Evolutionary conservation across 2,797 vertebrate species (phyloP).

Genomic region (Rhyacichthys aspro): DNA sequence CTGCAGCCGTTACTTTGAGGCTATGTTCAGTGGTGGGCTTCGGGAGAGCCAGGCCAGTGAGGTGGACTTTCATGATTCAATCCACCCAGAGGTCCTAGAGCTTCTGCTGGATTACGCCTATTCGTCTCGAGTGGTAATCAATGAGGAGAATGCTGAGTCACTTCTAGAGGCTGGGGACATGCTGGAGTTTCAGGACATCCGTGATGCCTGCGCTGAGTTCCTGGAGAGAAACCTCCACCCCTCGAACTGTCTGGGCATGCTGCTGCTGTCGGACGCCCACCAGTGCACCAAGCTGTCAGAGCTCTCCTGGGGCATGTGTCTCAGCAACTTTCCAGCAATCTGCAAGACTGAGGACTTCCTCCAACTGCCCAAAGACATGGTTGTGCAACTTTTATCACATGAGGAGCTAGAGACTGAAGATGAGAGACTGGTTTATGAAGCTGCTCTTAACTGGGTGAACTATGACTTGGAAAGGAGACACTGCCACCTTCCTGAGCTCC

Average conservation of each 20-base stretch:
- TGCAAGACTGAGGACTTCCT: conserved; percentile 98
- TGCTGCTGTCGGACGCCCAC: conserved; percentile 94
- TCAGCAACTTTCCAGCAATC: conserved; percentile 96
- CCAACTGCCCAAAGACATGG: conserved; percentile 96
- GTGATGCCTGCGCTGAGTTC: conserved; percentile 97
- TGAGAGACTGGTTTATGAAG: conserved; percentile 95
- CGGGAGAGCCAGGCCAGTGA: conserved; percentile 96
- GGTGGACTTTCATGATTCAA: conserved; percentile 95
- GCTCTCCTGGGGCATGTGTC: conserved; percentile 97
- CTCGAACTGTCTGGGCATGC: conserved; percentile 96
- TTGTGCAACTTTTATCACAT: conserved; percentile 93
- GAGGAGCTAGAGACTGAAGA: conserved; percentile 98
- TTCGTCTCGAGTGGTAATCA: conserved; percentile 97
- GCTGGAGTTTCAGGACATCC: conserved; percentile 98
- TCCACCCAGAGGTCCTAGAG: conserved; percentile 95
- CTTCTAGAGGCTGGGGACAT: conserved; percentile 97
- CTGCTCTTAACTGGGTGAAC: conserved; percentile 95
- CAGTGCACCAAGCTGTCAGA: conserved; percentile 96
- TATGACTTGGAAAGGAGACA: conserved; percentile 93
- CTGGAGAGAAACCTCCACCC: conserved; percentile 96
- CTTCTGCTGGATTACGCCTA: conserved; percentile 97
- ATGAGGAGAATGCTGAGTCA: conserved; percentile 96
- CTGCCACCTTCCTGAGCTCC: conserved; percentile 88
- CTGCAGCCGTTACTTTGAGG: conserved; percentile 98
- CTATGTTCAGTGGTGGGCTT: conserved; percentile 97